phyloP scores from a whole-genome alignment of 2,113 vertebrate genomes.

The rat (Rattus norvegicus) region DNA sequence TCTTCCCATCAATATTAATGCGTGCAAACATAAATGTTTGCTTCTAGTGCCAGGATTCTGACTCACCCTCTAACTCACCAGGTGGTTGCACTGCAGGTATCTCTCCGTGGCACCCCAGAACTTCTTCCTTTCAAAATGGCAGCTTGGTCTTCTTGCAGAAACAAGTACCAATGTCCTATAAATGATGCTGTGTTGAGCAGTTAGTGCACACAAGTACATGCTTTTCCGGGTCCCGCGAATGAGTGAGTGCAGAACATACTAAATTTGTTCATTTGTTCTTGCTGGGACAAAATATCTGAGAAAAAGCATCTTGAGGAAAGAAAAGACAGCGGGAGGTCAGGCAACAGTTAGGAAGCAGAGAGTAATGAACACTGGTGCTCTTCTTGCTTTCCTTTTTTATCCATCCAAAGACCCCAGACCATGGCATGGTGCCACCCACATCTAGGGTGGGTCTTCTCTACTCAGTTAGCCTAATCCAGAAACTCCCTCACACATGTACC shows the following conservation, averaged over 20 bases:
- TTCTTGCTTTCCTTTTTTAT: background rate
- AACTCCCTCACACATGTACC: background rate
- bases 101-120: background rate
- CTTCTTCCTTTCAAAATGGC: constrained; percentile 11
- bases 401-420: background rate
- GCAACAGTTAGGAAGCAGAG: background rate
- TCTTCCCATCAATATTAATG: background rate
- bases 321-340: background rate
- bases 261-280: background rate
- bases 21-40: background rate
- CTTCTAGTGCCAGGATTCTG: too few species aligned
- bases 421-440: background rate
- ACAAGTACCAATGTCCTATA: background rate
- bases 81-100: background rate
- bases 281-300: background rate
- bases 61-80: background rate
- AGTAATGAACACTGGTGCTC: too few species aligned
- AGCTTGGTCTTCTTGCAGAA: background rate
- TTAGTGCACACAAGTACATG: background rate
- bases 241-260: background rate
- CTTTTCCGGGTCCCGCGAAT: background rate
- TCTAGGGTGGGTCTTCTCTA: background rate
- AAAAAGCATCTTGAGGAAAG: background rate
- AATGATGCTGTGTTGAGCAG: background rate
- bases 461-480: background rate